These are phyloP conservation scores for Chelmon rostratus DNA, from an alignment of 2,797 vertebrate species.

Conservation along the genomic window DNA sequence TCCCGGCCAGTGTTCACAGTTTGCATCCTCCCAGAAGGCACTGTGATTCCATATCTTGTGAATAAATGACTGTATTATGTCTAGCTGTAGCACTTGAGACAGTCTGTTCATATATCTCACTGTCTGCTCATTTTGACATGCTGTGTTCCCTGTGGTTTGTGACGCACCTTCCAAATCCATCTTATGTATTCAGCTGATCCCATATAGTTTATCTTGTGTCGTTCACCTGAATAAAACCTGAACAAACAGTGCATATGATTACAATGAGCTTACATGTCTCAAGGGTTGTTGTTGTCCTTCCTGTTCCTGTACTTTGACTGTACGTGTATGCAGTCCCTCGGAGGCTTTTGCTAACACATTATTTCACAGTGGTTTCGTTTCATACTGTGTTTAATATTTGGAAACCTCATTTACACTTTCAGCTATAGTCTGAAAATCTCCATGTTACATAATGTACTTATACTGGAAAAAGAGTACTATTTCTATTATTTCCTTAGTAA, in stretches of 20 bases:
- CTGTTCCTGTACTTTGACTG: conserved; percentile 1
- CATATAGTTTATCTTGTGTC: conserved; percentile 15
- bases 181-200: background rate
- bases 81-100: conserved; percentile 64
- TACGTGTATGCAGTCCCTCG: background rate
- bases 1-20: conserved; percentile 65
- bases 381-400: background rate
- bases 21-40: conserved; percentile 44
- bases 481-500: background rate
- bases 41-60: conserved; percentile 60
- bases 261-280: conserved; percentile 25
- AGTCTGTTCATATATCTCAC: conserved; percentile 48
- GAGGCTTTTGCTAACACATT: background rate
- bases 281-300: conserved; percentile 7
- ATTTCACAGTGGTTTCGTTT: conserved; percentile 5
- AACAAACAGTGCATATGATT: conserved; percentile 21
- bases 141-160: conserved; percentile 41
- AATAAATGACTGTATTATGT: conserved; percentile 61
- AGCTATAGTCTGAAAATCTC: background rate
- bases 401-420: conserved; percentile 22
- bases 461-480: background rate
- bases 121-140: conserved; percentile 49
- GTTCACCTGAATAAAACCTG: conserved; percentile 30
- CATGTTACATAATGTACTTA: conserved; percentile 13
- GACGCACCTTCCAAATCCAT: conserved; percentile 42